Evolutionary conservation across 2,113 vertebrate genomes (phyloP), one percentile per base, ranked within the genome.

Genomic region (Anhinga rufa): DNA sequence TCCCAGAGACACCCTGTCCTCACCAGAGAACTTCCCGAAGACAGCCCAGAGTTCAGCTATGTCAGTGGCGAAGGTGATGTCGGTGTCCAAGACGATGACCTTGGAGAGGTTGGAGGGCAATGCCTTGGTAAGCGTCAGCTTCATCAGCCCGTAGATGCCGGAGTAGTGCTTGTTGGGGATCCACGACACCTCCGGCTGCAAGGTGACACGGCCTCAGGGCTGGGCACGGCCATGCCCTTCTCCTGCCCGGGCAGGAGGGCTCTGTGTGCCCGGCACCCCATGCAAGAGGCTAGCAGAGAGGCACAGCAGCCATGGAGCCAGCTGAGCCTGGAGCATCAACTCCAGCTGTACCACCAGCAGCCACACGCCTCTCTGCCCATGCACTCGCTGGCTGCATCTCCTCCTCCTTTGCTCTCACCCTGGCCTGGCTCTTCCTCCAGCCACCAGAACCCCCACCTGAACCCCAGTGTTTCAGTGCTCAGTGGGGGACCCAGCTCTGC

Each of bases 131-230:
- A 99, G 98, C 2, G 98, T 99, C 74, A 99, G 98, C 98, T 99
- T 99, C 99, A 99, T 99, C 88, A 99, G 98, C 82, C 99, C 99
- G 1, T 99, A 99, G 96, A 99, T 99, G 92, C 99, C 99, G 0
- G 99, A 99, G 98, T 99, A 99, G 94, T 99, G 99, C 91, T 99
- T 99, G 98, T 99, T 99, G 93, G 99, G 99, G 88, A 99, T 99
- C 99, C 99, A 99, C 6, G 99, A 99, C 93, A 99, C 98, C 94
- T 99, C 99, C 0, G 99, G 98, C 99, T 99, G 97, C 64, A 97
- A 86, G 46, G 70, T 2, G 42, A 88, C 44, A 38, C 0, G 6
- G 44, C 20, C 66, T 93, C 90, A 95, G 82, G 42, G 32, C 68
- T 52, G 49, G 57, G 71, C 52, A 78, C 0, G 1, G 49, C 64